These are phyloP conservation scores for Blastomussa wellsi DNA, from an alignment of 92 coral and sea anemone species.

Conservation along the genomic window DNA sequence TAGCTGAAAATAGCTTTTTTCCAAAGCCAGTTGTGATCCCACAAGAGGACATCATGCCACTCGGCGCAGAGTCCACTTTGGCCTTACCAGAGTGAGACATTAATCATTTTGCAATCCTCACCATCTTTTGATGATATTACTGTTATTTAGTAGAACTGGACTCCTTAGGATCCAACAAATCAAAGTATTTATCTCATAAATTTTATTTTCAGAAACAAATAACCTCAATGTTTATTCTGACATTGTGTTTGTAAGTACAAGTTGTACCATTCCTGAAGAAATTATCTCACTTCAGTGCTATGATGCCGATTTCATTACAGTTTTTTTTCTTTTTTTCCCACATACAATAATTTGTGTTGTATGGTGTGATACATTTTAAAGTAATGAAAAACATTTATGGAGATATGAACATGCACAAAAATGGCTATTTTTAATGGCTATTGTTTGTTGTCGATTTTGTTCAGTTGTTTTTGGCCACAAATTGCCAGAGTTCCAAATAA, in stretches of 20 bases:
- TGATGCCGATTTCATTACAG: neutral
- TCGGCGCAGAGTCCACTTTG: neutral
- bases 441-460: too few relatives aligned
- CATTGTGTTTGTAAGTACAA: neutral
- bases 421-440: too few relatives aligned
- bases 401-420: neutral
- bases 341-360: neutral
- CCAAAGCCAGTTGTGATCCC: neutral
- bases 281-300: too few relatives aligned
- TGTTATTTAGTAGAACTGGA: neutral
- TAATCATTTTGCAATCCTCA: neutral
- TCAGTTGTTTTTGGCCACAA: too few relatives aligned
- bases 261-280: neutral
- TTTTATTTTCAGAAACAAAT: neutral
- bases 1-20: neutral
- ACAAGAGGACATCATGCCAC: neutral
- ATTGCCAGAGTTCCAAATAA: too few relatives aligned
- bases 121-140: neutral
- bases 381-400: neutral
- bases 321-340: neutral
- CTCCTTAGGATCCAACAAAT: neutral
- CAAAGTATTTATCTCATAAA: too few relatives aligned
- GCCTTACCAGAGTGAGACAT: neutral
- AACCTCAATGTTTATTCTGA: neutral
- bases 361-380: neutral